Evolutionary conservation across 2,797 vertebrate genomes (phyloP), one percentile per base, ranked within the genome.

Genomic region (Poecilia gillii): DNA sequence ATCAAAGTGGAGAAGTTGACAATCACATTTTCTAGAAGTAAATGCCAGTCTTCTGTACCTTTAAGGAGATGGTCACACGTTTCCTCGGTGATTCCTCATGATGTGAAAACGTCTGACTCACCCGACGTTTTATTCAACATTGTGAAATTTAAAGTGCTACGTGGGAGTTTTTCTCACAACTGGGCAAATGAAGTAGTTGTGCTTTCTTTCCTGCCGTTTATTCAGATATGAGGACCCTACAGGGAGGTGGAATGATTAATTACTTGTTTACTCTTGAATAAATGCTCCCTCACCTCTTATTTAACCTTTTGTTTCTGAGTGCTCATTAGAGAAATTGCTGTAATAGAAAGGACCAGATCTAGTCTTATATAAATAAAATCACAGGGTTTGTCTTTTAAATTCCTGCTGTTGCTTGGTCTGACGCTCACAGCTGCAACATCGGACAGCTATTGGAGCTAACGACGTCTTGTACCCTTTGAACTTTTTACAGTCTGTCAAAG

Each of bases 181-280:
- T 81, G 47, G 13, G 20, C 81, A 82, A 79, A 74, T 53, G 20
- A 74, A n/a, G 39, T 80, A 74, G 73, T 16, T n/a, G 6, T 41
- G 25, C 55, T 16, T 83, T 25, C 18, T 77, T 77, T n/a, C 77
- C 68, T 31, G 66, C 36, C 83, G 36, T 77, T 80, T 78, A 73
- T 66, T 49, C 47, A 70, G 33, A 78, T 74, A 78, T 82, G 72
- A 85, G 57, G 75, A 81, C 82, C 59, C 46, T 81, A 59, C 79
- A 55, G 72, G 75, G 72, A 82, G 53, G 81, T 78, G 75, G 77
- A 72, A 76, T 91, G 88, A 93, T 87, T 85, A 89, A 93, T 93
- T 85, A 83, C 76, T 89, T 92, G 88, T 94, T 93, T 93, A 90
- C 83, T 64, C 62, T 71, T 81, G 82, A 87, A 70, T 86, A 85